A percentile compares a stretch with the other conserved stretches of the same genome.
phyloP scores from a whole-genome alignment of 2,113 vertebrate species.

The Felis catus region DNA sequence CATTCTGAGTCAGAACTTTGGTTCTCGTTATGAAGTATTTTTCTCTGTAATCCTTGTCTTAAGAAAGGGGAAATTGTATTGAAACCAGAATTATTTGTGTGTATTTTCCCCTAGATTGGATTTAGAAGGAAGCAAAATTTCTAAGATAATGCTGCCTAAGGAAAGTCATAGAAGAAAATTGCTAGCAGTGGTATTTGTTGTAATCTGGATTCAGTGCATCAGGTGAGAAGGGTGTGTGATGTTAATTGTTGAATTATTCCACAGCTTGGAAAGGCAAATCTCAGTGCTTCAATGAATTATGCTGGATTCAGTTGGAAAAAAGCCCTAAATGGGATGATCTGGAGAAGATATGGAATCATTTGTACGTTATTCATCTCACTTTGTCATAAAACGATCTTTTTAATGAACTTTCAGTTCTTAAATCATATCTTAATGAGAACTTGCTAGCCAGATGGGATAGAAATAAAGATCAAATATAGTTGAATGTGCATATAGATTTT shows the following conservation, averaged over 20 bases:
- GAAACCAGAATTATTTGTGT: constrained; percentile 39
- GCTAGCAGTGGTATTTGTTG: constrained; percentile 35
- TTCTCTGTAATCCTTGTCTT: neutral
- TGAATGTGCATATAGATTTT: constrained; percentile 70
- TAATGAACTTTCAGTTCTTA: constrained; percentile 81
- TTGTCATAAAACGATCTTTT: constrained; percentile 78
- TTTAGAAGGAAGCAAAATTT: constrained; percentile 20
- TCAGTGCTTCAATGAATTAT: constrained; percentile 68
- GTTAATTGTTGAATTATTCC: constrained; percentile 71
- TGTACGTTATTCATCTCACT: constrained; percentile 65
- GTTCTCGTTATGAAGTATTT: constrained; percentile 18
- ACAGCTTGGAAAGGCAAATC: constrained; percentile 60
- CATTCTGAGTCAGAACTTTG: constrained; percentile 39
- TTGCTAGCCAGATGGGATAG: constrained; percentile 68
- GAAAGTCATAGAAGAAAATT: constrained; percentile 15
- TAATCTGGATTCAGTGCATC: constrained; percentile 2
- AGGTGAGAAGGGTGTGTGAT: constrained; percentile 29
- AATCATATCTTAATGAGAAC: constrained; percentile 80
- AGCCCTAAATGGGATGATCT: constrained; percentile 71
- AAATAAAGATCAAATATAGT: constrained; percentile 68
- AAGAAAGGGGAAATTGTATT: neutral
- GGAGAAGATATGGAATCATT: constrained; percentile 71
- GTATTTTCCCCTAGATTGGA: constrained; percentile 36
- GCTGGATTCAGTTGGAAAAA: constrained; percentile 65
- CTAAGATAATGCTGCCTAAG: constrained; percentile 7